Evolutionary conservation across 2,888 invertebrate genomes (phyloP), one percentile per base, ranked within the genome.

Genomic region (Celastrina argiolus): DNA sequence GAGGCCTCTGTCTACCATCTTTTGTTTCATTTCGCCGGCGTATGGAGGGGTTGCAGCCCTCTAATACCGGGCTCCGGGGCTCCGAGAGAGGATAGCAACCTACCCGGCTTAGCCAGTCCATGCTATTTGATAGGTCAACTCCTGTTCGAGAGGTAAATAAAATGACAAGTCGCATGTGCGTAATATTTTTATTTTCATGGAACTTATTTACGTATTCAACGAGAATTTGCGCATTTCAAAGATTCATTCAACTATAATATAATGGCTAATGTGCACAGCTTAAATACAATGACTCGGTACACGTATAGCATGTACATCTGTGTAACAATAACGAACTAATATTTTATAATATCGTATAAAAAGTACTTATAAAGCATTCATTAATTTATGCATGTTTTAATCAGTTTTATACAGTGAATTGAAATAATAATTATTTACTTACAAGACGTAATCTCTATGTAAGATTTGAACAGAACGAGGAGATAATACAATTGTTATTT

Each of bases 161-260:
- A 88, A 87, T 83, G 79, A 80, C 73, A 69, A 66, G 68, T 87
- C 87, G 88, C 90, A 88, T 90, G 90, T 89, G 89, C 89, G 88
- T 88, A 85, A 88, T 86, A 87, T 83, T 88, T 72, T 88, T 88
- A 89, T 80, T 87, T 87, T 79, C 84, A 85, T 80, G 84, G 85
- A 87, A 88, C 84, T 84, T 84, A 82, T 82, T 82, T 79, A 83
- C 81, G 79, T 78, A 79, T 72, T 75, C 75, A 75, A 76, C 74
- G 81, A 84, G 75, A 83, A 81, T 81, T 85, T 83, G 84, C 87
- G 82, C 81, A 83, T 80, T 84, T 84, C 81, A 86, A 84, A 81
- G 71, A 81, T 86, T 83, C 78, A 77, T 81, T 79, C 79, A 83
- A 81, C 83, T 86, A 87, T 83, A 71, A 87, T 83, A 71, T 67